Evolutionary conservation across 92 coral and sea anemone species (phyloP).

Genomic region (Hydrozoanthus gracilis): DNA sequence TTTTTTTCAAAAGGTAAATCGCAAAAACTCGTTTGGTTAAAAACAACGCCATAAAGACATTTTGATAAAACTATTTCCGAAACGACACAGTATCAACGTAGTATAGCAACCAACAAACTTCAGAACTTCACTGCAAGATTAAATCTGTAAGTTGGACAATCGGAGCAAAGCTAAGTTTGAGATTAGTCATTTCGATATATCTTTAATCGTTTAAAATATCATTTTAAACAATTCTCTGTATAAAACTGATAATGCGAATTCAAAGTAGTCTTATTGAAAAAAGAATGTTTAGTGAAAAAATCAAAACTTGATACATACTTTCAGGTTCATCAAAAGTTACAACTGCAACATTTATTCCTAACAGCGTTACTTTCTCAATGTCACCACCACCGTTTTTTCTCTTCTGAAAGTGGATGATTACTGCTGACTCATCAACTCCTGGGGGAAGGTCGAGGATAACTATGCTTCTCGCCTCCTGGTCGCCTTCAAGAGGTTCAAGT

Average conservation of each 20-base stretch:
- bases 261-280: neutral
- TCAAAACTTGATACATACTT: conserved; percentile 38
- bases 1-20: neutral
- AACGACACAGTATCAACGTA: no score
- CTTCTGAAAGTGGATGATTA: conserved; percentile 61
- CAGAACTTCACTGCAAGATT: no score
- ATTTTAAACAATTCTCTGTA: no score
- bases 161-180: no score
- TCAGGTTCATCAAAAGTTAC: conserved; percentile 55
- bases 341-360: conserved; percentile 29
- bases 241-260: no score
- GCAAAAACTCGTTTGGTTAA: no score
- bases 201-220: no score
- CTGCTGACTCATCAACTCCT: conserved; percentile 20
- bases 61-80: no score
- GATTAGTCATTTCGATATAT: no score
- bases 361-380: conserved; percentile 10
- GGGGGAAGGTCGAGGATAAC: conserved; percentile 52
- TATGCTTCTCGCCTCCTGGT: conserved; percentile 44
- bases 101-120: no score
- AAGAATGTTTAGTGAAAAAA: neutral
- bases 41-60: no score
- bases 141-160: no score
- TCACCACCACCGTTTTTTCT: conserved; percentile 71
- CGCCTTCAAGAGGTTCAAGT: neutral